Conservation (phyloP, 1,140 invertebrate species). For the Choristoneura fumiferana region DNA sequence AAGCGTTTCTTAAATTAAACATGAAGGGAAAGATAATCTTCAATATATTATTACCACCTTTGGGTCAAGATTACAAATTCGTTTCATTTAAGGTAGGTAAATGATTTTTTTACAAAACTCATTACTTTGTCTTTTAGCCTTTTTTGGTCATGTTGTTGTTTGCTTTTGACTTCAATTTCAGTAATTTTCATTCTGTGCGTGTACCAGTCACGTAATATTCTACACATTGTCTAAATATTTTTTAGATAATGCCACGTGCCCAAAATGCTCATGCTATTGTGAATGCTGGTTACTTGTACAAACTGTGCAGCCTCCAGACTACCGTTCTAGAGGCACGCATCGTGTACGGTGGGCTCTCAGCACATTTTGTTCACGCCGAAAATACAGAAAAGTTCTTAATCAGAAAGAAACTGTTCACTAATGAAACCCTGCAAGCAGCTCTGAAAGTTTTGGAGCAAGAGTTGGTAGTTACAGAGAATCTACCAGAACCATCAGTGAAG, state of each 20-base stretch:
- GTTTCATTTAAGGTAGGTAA: conserved; percentile 80
- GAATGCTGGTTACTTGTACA: conserved; percentile 84
- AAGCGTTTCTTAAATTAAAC: conserved; percentile 79
- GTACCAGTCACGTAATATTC: no score
- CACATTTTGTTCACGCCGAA: conserved; percentile 82
- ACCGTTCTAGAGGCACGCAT: conserved; percentile 73
- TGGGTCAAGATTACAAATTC: conserved; percentile 71
- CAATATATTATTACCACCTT: conserved; percentile 77
- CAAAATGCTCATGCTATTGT: conserved; percentile 87
- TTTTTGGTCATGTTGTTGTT: no score
- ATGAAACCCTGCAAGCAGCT: not conserved
- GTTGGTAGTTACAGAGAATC: not conserved
- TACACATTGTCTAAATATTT: not conserved
- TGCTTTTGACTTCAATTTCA: no score
- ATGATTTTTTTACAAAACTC: no score
- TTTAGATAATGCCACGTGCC: conserved; percentile 82
- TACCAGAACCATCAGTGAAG: not conserved
- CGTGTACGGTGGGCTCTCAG: conserved; percentile 83
- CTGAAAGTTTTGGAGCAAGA: not conserved
- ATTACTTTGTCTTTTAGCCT: no score
- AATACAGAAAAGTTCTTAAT: conserved; percentile 77
- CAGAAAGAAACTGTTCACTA: not conserved
- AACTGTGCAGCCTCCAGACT: conserved; percentile 68
- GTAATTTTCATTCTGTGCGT: no score
- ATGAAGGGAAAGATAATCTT: conserved; percentile 84